Base-by-base conservation (phyloP, 30 jellyfish, hydroid and myxozoan species). In the Sanderia malayensis region DNA sequence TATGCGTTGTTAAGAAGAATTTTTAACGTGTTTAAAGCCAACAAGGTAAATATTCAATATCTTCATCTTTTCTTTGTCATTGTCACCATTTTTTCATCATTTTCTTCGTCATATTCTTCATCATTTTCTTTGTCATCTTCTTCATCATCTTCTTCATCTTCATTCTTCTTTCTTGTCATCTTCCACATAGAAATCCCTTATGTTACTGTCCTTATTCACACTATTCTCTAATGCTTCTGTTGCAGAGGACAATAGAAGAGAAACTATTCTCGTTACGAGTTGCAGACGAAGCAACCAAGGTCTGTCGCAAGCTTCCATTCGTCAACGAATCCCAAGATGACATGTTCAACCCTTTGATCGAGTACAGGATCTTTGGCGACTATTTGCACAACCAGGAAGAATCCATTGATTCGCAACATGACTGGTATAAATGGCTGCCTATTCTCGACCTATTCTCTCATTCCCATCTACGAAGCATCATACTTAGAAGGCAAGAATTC, bases 401-500 rank as follows among this genome's bases (percentile, higher is more conserved):
- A 20, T 34, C 73, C 0, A 44, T 47, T 1, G 87, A 76, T 8
- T 4, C 32, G 41, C 46, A 61, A 18, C 21, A 20, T 9, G 77
- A 76, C 34, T 76, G 79, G 80, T n/a, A 60, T 0, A 64, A 41
- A 8, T 76, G 87, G 87, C 17, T 76, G 53, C 64, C 37, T 19
- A 19, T 60, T n/a, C 17, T 44, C 7, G 66, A 63, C 19, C 25
- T 25, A 52, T 76, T 46, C 29, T 80, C 87, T 10, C 64, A 45
- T 33, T 22, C 73, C 2, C 73, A 29, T 24, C 44, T 60, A 23
- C n/a, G 70, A 45, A 61, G 87, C 46, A 31, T 76, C 2, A 32
- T 76, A 22, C 87, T 76, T n/a, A 46, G 31, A 27, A 46, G 87
- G 44, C 87, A 76, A 58, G 87, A 76, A 44, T 63, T 76, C 47